Conservation (phyloP, 2,888 invertebrate genomes). For the Urechis unicinctus region DNA sequence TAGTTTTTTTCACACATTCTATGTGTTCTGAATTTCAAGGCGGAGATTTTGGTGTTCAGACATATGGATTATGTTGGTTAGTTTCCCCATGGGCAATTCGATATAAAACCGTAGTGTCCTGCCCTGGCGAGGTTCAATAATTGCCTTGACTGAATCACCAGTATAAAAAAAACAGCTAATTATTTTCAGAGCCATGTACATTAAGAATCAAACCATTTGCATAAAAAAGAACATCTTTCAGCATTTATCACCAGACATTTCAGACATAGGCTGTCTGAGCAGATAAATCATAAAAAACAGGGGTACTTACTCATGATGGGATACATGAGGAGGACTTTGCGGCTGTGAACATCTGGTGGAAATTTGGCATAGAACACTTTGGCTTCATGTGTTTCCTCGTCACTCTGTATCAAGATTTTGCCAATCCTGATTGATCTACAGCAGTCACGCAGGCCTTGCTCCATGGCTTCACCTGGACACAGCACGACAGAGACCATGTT, state of each 20-base stretch:
- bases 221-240: slow-evolving; percentile 14
- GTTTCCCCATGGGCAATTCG: no score
- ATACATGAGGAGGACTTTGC: slow-evolving; percentile 91
- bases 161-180: no score
- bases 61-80: no score
- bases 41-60: no score
- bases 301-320: slow-evolving; percentile 82
- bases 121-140: no score
- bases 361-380: slow-evolving; percentile 93
- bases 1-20: no score
- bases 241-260: no score
- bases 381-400: slow-evolving; percentile 92
- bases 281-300: background rate
- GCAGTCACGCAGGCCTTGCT: slow-evolving; percentile 75
- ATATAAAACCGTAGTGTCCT: no score
- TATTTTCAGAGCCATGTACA: no score
- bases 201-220: background rate
- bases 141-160: no score
- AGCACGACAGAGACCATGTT: no score
- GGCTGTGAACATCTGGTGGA: slow-evolving; percentile 84
- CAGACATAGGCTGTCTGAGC: background rate
- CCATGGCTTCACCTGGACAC: slow-evolving; percentile 78
- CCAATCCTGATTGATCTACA: slow-evolving; percentile 97
- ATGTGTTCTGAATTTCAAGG: no score
- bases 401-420: slow-evolving; percentile 94